A percentile compares a stretch with the other conserved stretches of the same genome.
Evolutionary conservation across 2,888 invertebrate species (phyloP).

Genomic region (Sarcophaga caerulescens): DNA sequence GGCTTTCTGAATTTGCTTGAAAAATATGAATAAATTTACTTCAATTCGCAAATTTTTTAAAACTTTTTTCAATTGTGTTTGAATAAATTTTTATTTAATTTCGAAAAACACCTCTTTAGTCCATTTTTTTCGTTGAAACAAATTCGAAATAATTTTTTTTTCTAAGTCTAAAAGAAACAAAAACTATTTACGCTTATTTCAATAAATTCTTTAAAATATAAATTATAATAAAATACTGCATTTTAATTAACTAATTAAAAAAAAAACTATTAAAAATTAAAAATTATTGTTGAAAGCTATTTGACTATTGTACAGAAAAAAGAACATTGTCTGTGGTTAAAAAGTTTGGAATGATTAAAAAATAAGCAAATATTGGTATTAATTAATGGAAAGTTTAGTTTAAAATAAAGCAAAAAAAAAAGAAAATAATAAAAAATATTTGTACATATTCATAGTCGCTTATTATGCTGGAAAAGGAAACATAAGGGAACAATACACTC

Average conservation of each 20-base stretch:
- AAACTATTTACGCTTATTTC: neutral
- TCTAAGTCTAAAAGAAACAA: too few species aligned
- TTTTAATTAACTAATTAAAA: constrained; percentile 16
- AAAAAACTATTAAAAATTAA: neutral
- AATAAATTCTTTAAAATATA: neutral
- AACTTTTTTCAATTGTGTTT: too few species aligned
- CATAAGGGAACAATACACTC: constrained; percentile 24
- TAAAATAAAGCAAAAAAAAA: neutral
- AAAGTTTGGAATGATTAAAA: constrained; percentile 53
- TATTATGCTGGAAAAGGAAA: constrained; percentile 23
- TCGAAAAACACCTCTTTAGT: too few species aligned
- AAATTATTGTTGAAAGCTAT: constrained; percentile 14
- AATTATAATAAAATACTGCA: constrained; percentile 22
- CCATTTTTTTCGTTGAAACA: neutral
- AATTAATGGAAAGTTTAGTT: constrained; percentile 28
- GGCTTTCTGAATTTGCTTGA: too few species aligned
- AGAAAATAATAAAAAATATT: constrained; percentile 17
- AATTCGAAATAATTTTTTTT: neutral
- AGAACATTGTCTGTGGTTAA: constrained; percentile 4
- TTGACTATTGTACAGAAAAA: neutral
- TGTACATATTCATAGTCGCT: constrained; percentile 46
- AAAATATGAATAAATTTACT: too few species aligned
- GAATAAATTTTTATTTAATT: too few species aligned
- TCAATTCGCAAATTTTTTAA: too few species aligned
- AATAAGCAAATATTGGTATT: neutral